Percentiles rank a stretch among this genome's conserved stretches.
Evolutionary conservation across 2,797 vertebrate species (phyloP).

Genomic region (Sebastes trivittatus): DNA sequence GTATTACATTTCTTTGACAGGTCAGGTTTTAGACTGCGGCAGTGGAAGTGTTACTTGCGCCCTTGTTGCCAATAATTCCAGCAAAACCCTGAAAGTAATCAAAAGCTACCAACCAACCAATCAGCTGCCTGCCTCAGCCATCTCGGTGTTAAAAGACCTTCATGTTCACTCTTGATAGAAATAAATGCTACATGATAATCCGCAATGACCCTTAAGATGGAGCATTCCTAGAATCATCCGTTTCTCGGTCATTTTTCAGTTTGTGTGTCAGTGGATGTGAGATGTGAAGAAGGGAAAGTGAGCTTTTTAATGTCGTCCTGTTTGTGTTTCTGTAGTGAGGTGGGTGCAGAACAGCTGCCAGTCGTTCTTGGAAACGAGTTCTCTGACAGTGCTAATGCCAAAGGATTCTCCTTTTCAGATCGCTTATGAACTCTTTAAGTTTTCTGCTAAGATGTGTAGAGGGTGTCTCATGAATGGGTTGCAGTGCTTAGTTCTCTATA

Average conservation of each 20-base stretch:
- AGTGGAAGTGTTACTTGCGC: too few species aligned
- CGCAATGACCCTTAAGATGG: not conserved
- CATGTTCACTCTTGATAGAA: not conserved
- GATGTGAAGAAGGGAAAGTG: constrained; percentile 14
- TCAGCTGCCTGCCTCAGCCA: not conserved
- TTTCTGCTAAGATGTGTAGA: not conserved
- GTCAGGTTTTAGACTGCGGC: not conserved
- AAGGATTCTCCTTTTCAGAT: constrained; percentile 47
- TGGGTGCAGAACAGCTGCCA: not conserved
- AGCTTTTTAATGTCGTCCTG: not conserved
- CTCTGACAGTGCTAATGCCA: constrained; percentile 61
- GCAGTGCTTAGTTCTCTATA: not conserved
- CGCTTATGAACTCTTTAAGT: not conserved
- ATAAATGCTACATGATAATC: not conserved
- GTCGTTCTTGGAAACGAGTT: constrained; percentile 57
- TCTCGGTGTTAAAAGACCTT: not conserved
- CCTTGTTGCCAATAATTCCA: not conserved
- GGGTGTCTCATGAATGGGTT: not conserved
- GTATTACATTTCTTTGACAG: not conserved
- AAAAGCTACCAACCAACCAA: not conserved
- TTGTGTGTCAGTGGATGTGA: not conserved
- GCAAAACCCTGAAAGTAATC: not conserved
- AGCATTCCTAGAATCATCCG: not conserved
- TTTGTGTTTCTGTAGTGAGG: not conserved
- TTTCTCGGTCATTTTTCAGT: not conserved